phyloP scores from a whole-genome alignment of 2,113 vertebrate species.

The Melanerpes aurifrons region DNA sequence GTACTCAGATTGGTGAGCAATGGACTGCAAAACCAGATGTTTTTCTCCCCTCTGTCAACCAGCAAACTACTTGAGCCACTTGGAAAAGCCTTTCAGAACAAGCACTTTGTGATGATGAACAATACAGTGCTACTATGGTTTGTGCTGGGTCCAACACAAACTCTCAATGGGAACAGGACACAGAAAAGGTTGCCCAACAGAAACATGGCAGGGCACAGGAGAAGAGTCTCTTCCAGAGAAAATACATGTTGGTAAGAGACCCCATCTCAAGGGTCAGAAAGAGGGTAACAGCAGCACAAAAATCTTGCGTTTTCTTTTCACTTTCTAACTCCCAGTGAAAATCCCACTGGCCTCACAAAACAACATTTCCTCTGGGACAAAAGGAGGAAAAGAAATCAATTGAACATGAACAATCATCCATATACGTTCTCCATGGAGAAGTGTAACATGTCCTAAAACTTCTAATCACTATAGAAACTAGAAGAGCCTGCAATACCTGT shows the following conservation, averaged over 20 bases:
- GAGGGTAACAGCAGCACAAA: neutral
- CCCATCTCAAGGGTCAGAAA: neutral
- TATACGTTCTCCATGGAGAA: neutral
- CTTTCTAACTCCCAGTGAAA: neutral
- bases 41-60: slow-evolving; percentile 19
- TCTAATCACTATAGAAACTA: neutral
- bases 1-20: neutral
- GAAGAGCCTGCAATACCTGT: neutral
- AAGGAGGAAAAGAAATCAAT: neutral
- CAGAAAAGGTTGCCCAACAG: neutral
- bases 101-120: neutral
- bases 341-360: neutral
- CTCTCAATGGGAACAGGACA: neutral
- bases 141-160: neutral
- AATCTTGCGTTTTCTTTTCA: neutral
- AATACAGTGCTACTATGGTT: neutral
- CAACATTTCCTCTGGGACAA: neutral
- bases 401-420: neutral
- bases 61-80: slow-evolving; percentile 34
- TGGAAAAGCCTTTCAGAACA: neutral
- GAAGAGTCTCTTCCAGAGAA: neutral
- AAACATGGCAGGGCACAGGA: neutral
- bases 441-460: neutral
- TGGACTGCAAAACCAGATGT: neutral
- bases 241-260: neutral